Conservation (phyloP, 2,113 vertebrate genomes). For the Stegostoma tigrinum region DNA sequence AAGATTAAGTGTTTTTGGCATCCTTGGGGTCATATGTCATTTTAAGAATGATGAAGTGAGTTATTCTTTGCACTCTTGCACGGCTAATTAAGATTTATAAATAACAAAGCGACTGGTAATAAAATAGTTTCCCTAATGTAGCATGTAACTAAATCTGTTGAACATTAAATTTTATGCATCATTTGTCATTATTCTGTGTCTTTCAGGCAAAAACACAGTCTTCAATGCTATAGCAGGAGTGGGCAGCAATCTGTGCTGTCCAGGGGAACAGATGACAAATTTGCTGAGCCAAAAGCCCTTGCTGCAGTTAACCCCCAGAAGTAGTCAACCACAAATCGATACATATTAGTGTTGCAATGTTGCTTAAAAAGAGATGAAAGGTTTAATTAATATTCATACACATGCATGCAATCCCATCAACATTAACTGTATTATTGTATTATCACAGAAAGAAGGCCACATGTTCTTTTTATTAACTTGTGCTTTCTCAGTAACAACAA, state of each 20-base stretch:
- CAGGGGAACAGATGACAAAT: not conserved
- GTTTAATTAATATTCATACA: not conserved
- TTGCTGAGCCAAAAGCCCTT: not conserved
- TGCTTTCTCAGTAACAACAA: not conserved
- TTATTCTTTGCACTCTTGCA: not conserved
- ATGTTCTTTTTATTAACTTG: not conserved
- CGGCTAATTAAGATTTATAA: slow-evolving; percentile 12
- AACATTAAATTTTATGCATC: not conserved
- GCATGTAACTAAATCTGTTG: not conserved
- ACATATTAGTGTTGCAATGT: not conserved
- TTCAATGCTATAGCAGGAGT: not conserved
- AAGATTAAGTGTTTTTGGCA: not conserved
- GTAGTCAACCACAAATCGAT: not conserved
- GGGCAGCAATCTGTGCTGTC: not conserved
- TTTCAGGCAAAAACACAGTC: not conserved
- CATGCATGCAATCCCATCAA: not conserved
- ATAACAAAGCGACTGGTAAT: not conserved
- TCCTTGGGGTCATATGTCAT: not conserved
- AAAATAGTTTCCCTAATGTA: slow-evolving; percentile 15
- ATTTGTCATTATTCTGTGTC: not conserved
- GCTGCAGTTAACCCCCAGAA: not conserved
- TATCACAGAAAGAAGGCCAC: not conserved
- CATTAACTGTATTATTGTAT: not conserved
- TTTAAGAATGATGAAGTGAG: not conserved
- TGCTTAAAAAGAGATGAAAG: not conserved